Evolutionary conservation across 2,113 vertebrate genomes (phyloP).

Genomic region (Sphyrna mokarran): DNA sequence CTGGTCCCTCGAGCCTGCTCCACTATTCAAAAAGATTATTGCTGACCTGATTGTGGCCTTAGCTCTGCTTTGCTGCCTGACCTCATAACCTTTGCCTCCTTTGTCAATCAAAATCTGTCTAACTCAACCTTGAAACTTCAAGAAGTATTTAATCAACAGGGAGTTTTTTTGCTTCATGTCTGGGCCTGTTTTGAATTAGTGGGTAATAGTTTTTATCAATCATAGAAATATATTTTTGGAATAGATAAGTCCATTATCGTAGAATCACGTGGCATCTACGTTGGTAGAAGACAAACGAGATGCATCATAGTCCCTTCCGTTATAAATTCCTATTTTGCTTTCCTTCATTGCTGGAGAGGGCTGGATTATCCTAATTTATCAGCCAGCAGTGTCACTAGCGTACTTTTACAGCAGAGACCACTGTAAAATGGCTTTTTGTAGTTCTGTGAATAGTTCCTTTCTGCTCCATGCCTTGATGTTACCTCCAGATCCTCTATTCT

Average conservation of each 20-base stretch:
- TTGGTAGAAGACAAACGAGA: not conserved
- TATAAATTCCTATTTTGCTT: not conserved
- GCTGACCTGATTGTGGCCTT: too few species aligned
- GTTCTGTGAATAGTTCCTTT: not conserved
- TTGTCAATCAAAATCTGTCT: too few species aligned
- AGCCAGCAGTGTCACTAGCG: not conserved
- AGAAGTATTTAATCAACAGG: not conserved
- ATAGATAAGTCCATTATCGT: not conserved
- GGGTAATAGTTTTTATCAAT: not conserved
- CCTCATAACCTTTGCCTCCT: too few species aligned
- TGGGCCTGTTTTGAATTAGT: not conserved
- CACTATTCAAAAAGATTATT: too few species aligned
- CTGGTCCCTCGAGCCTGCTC: too few species aligned
- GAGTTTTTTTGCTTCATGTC: not conserved
- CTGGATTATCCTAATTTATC: not conserved
- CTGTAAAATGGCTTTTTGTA: not conserved
- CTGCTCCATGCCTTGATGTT: not conserved
- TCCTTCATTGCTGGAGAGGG: not conserved
- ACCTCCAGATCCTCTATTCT: not conserved
- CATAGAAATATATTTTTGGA: too few species aligned
- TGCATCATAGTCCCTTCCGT: not conserved
- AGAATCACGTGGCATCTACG: not conserved
- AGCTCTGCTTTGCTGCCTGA: too few species aligned
- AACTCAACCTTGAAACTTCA: not conserved
- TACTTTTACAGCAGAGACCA: not conserved